Evolutionary conservation across 2,113 vertebrate genomes (phyloP), one percentile per base, ranked within the genome.

Genomic region (Macrotis lagotis): DNA sequence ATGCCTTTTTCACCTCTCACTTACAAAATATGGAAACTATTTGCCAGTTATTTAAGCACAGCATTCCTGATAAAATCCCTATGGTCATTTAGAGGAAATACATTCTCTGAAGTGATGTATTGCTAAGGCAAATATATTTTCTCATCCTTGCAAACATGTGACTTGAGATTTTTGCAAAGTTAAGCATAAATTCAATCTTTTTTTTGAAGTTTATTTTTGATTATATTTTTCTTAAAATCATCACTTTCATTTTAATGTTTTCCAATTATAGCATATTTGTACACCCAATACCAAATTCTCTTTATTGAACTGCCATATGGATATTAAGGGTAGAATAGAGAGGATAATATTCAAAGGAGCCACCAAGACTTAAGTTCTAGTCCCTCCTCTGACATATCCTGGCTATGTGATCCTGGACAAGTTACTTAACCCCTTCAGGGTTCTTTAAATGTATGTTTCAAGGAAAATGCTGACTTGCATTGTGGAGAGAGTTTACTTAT

Each of bases 91-190:
- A 91, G 93, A 93, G 93, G 55, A 16, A 88, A 93, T 44, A 90
- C 28, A 53, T 25, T 94, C 3, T 92, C 94, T 59, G 83, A 51
- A 93, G 53, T 52, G 49, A 51, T 89, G 89, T 55, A 12, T 8
- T n/a, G 50, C 31, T 90, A 96, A n/a, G n/a, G 48, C 53, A 90
- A 50, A 91, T 93, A 53, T 51, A 31, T 94, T 94, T 83, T 90
- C 83, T 92, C 48, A 19, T 92, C 52, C n/a, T 49, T 91, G 16
- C 49, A 51, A 91, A 90, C 51, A 52, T 25, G 8, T 24, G 37
- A 83, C 94, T 91, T 25, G 31, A 31, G 53, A 66, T 92, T 93
- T 50, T 94, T 92, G 12, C 90, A 88, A 94, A 92, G 90, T 59
- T 88, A 95, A 92, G 28, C 24, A 92, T 16, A 74, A 50, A 74